Evolutionary conservation across 2,113 vertebrate species (phyloP).

Genomic region (Emberiza fucata): DNA sequence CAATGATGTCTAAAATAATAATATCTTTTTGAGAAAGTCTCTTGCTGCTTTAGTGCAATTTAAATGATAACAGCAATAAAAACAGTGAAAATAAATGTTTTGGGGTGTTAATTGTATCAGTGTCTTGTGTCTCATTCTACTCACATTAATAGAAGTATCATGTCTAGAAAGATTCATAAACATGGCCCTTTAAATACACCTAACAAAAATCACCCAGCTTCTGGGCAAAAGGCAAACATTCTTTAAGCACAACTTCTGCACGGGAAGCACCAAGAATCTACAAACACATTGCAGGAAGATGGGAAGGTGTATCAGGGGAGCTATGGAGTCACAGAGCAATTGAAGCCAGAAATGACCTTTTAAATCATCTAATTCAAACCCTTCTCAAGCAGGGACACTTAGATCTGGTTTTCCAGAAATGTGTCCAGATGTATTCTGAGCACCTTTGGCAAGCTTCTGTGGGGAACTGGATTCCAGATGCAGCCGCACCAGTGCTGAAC

Average conservation of each 20-base stretch:
- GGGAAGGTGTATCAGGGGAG: not conserved
- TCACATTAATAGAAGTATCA: not conserved
- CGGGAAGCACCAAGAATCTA: not conserved
- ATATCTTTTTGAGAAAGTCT: not conserved
- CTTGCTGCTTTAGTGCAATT: not conserved
- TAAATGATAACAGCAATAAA: not conserved
- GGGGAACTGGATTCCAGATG: not conserved
- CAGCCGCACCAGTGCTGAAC: not conserved
- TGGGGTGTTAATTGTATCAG: not conserved
- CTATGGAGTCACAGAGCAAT: not conserved
- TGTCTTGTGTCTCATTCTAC: not conserved
- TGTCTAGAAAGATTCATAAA: not conserved
- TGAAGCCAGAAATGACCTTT: not conserved
- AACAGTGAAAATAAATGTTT: not conserved
- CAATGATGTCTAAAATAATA: not conserved
- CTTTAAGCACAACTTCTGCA: not conserved
- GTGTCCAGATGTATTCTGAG: not conserved
- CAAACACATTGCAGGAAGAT: not conserved
- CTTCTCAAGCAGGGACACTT: not conserved
- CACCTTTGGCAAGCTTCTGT: not conserved
- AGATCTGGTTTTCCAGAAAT: not conserved
- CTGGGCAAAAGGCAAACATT: not conserved
- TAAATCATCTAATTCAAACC: not conserved
- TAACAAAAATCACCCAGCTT: not conserved
- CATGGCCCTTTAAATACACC: not conserved